A percentile compares a stretch with the other conserved stretches of the same genome.
Conservation (phyloP, 2,797 vertebrate species). For the Glossophaga mutica region DNA sequence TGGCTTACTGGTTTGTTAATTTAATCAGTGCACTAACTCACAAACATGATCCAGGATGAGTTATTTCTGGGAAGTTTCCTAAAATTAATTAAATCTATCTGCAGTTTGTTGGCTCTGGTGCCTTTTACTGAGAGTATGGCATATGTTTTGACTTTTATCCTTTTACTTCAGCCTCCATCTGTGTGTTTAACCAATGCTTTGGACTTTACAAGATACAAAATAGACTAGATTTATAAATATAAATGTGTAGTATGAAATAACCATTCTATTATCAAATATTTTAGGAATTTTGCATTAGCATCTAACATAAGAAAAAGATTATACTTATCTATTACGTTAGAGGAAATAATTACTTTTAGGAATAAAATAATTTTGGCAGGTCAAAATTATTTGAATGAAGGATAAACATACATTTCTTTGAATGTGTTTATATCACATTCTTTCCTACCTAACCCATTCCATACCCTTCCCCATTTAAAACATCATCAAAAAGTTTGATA, state of each 20-base stretch:
- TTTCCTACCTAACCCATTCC: not conserved
- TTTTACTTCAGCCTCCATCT: not conserved
- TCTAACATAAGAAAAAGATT: not conserved
- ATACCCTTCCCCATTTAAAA: not conserved
- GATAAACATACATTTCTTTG: not conserved
- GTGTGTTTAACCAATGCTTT: not conserved
- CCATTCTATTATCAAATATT: not conserved
- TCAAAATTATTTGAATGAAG: constrained; percentile 5
- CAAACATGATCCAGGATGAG: not conserved
- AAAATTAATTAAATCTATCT: not conserved
- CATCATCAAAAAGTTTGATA: not conserved
- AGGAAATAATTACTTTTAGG: not conserved
- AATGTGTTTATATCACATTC: not conserved
- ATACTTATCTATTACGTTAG: not conserved
- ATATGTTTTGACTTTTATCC: not conserved
- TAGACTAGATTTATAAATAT: not conserved
- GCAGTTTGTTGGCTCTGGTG: not conserved
- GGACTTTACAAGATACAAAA: not conserved
- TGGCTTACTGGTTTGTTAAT: not conserved
- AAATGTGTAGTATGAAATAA: not conserved
- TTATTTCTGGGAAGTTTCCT: not conserved
- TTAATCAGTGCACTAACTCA: not conserved
- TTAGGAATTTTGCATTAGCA: not conserved
- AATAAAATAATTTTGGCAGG: not conserved
- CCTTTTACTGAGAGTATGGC: not conserved